Base-by-base conservation (phyloP, 2,888 invertebrate species). In the Lycia hirtaria region DNA sequence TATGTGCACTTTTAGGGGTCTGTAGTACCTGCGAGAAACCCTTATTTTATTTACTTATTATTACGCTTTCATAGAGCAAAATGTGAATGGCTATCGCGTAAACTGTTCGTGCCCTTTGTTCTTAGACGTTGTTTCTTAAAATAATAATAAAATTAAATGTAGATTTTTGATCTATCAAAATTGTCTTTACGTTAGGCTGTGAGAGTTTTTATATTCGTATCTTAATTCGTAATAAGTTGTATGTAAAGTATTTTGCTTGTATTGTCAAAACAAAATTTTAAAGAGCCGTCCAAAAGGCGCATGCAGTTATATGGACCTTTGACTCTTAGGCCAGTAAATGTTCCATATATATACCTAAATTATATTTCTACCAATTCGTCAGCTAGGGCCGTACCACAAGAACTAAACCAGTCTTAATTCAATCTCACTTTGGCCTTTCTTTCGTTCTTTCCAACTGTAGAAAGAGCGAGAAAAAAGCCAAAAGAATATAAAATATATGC, bases 121-220 rank as follows among this genome's bases (percentile, higher is more conserved):
- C 57, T 45, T 67, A 68, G 69, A 26, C 41, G 41, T 41, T 41
- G 24, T 41, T 28, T 62, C n/a, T n/a, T n/a, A n/a, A 56, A 62
- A 62, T 65, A 62, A 41, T 41, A n/a, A n/a, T n/a, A n/a, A n/a
- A n/a, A 30, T 12, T n/a, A 17, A 35, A 41, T 41, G 15, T 41
- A 26, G 9, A 41, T 9, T 64, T 65, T 69, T 71, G 65, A 73
- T 74, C 68, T 75, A 70, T 80, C 76, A 76, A 87, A 86, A 85
- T 81, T 78, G 73, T 80, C 72, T 76, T 82, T 85, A 78, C 70
- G 74, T 85, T 87, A 83, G 88, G 88, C 88, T 89, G 88, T 90
- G 89, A 89, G 75, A 77, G 76, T 80, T 77, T 82, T 76, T 83
- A 54, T 64, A 54, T 45, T 17, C 50, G 43, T 56, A 51, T 53